Percentiles rank a stretch among this genome's conserved stretches.
Evolutionary conservation across 2,797 vertebrate genomes (phyloP).

Genomic region (Echeneis naucrates): DNA sequence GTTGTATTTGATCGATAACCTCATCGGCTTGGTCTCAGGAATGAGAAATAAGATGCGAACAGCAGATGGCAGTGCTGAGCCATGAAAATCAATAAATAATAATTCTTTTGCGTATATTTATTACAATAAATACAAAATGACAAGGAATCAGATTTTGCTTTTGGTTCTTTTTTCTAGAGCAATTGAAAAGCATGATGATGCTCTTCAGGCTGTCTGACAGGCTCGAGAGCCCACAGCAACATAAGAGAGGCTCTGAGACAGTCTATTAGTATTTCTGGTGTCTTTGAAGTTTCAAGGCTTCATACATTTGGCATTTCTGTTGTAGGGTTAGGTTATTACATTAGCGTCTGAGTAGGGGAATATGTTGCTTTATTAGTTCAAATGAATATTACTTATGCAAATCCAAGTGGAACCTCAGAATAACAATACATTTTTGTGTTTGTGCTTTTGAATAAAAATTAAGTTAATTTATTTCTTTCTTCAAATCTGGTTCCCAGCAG

Average conservation of each 20-base stretch:
- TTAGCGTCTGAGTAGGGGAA: neutral
- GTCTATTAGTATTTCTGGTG: neutral
- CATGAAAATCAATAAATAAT: neutral
- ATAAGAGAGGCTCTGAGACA: neutral
- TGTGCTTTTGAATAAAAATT: neutral
- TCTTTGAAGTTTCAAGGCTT: neutral
- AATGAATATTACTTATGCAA: neutral
- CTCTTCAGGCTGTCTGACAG: constrained; percentile 3
- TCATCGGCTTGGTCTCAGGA: neutral
- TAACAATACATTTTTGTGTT: neutral
- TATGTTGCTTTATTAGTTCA: neutral
- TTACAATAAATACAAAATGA: neutral
- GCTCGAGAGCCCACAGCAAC: neutral
- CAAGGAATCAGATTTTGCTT: neutral
- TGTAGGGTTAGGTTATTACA: no score
- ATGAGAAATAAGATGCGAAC: constrained; percentile 18
- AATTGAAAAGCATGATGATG: neutral
- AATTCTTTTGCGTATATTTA: neutral
- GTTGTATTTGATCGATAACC: neutral
- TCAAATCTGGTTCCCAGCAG: constrained; percentile 60
- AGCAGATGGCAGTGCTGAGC: constrained; percentile 62
- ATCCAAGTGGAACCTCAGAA: neutral
- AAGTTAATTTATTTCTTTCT: neutral
- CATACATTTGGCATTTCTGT: neutral
- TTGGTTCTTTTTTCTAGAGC: neutral